Evolutionary conservation across 2,888 invertebrate species (phyloP).

Genomic region (Trichogramma evanescens): DNA sequence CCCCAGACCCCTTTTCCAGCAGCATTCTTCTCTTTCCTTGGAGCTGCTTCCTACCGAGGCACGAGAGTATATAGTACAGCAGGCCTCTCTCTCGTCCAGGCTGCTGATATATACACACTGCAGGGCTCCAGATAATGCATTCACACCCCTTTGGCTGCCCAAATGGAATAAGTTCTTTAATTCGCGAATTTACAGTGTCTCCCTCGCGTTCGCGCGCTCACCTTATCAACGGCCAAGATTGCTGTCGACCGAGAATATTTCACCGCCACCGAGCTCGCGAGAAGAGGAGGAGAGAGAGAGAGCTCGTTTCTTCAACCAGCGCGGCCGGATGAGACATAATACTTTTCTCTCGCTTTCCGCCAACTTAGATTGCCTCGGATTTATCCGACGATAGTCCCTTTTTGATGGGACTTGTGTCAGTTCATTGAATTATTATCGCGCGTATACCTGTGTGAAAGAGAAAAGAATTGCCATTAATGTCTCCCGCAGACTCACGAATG

Average conservation of each 20-base stretch:
- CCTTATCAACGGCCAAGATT: conserved; percentile 14
- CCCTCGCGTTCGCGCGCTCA: not conserved
- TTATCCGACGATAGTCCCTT: not conserved
- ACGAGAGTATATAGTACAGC: not conserved
- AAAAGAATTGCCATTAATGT: not conserved
- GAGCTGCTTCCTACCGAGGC: conserved; percentile 17
- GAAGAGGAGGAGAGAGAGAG: too few species aligned
- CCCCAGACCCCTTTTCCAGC: conserved; percentile 26
- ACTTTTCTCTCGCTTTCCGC: too few species aligned
- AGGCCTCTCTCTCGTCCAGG: conserved; percentile 23
- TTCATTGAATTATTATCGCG: too few species aligned
- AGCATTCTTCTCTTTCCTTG: conserved; percentile 29
- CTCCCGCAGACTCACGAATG: not conserved
- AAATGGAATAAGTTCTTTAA: conserved; percentile 49
- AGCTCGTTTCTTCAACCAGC: too few species aligned
- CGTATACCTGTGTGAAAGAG: not conserved
- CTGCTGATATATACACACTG: conserved; percentile 15
- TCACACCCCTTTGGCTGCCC: conserved; percentile 48
- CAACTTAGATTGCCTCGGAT: conserved; percentile 12
- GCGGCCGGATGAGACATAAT: too few species aligned
- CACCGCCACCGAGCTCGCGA: not conserved
- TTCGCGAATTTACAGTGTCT: conserved; percentile 43
- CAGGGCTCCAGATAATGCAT: conserved; percentile 42
- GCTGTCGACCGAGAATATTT: conserved; percentile 12
- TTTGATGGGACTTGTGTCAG: too few species aligned